phyloP scores from a whole-genome alignment of 2,888 invertebrate genomes.

The Machimus atricapillus region DNA sequence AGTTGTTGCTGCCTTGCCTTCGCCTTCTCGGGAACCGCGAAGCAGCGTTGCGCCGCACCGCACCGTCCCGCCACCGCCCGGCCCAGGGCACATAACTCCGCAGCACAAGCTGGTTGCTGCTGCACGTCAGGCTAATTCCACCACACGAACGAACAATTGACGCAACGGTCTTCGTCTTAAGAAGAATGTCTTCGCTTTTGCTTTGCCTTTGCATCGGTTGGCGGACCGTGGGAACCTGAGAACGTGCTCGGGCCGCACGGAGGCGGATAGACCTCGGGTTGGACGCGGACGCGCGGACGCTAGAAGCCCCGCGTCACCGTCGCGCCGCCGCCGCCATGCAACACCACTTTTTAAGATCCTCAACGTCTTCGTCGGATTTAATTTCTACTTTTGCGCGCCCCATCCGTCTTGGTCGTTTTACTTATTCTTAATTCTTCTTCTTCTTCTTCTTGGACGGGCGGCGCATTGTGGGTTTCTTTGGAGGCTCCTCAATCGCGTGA shows the following conservation, averaged over 20 bases:
- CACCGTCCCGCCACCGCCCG: too few relatives aligned
- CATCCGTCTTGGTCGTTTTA: not conserved
- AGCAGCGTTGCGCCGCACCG: not conserved
- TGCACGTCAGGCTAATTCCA: constrained; percentile 27
- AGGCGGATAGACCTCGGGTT: constrained; percentile 25
- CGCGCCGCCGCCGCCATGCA: too few relatives aligned
- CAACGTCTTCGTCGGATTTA: not conserved
- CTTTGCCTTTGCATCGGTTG: not conserved
- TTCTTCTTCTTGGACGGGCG: not conserved
- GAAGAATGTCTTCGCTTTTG: not conserved
- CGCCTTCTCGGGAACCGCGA: constrained; percentile 3
- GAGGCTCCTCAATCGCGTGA: not conserved
- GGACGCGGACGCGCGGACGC: not conserved
- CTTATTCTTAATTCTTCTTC: not conserved
- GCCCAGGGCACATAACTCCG: not conserved
- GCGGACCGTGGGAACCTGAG: constrained; percentile 40
- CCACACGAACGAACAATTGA: constrained; percentile 6
- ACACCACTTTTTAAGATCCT: not conserved
- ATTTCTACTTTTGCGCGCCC: not conserved
- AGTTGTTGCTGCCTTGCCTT: constrained; percentile 19
- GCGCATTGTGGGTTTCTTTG: not conserved
- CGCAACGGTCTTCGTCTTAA: constrained; percentile 33
- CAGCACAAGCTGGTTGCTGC: constrained; percentile 2
- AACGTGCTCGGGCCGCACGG: constrained; percentile 37
- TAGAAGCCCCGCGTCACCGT: not conserved